Conservation (phyloP, 2,888 invertebrate genomes). For the Teinopalpus imperialis region DNA sequence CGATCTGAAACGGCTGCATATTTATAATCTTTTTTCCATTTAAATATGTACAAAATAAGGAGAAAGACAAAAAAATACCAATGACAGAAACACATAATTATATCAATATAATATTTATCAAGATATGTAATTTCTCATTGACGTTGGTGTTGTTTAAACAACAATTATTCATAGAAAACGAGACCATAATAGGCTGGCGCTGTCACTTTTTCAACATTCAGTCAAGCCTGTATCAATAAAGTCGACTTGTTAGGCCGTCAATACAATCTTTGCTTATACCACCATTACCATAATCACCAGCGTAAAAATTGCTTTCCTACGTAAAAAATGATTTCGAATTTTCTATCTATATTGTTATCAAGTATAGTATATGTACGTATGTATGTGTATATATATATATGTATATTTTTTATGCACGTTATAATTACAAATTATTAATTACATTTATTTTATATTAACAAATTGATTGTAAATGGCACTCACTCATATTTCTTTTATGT, state of each 20-base stretch:
- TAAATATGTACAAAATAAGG: too few species aligned
- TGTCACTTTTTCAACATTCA: conserved; percentile 11
- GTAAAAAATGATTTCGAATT: neutral
- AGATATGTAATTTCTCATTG: conserved; percentile 1
- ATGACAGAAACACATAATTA: too few species aligned
- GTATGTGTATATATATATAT: too few species aligned
- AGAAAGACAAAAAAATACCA: too few species aligned
- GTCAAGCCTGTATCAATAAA: conserved; percentile 13
- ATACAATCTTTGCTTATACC: neutral
- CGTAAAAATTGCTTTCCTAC: neutral
- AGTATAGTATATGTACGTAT: too few species aligned
- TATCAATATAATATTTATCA: too few species aligned
- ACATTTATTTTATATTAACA: too few species aligned
- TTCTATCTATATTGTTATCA: neutral
- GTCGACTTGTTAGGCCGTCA: conserved; percentile 15
- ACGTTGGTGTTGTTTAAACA: conserved; percentile 14
- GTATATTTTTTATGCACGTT: too few species aligned
- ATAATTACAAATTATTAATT: neutral
- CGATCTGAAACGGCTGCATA: too few species aligned
- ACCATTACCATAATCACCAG: conserved; percentile 12
- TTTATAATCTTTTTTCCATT: too few species aligned
- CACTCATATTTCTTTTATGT: too few species aligned
- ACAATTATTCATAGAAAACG: conserved; percentile 15
- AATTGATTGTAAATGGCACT: too few species aligned
- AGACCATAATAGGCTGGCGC: conserved; percentile 3